Percentiles rank a stretch among this genome's conserved stretches.
These are phyloP conservation scores for Eulemur mongoz DNA, from an alignment of 2,797 vertebrate genomes.

Conservation along the genomic window DNA sequence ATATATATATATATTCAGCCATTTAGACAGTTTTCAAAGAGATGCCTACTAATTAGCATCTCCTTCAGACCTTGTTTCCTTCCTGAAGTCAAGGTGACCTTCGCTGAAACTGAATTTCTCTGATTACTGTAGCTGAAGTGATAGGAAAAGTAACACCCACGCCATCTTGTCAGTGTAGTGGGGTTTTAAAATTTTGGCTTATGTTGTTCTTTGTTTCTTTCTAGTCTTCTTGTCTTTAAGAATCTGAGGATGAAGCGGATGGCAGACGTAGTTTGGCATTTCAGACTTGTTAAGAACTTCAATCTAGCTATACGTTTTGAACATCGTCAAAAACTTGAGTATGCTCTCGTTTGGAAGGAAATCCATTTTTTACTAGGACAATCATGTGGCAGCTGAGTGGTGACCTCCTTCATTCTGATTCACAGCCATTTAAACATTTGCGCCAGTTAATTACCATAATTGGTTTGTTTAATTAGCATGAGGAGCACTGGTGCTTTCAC, in stretches of 20 bases:
- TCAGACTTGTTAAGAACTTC: not conserved
- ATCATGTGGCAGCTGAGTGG: constrained; percentile 29
- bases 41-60: constrained; percentile 86
- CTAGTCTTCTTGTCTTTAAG: not conserved
- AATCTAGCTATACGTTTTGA: not conserved
- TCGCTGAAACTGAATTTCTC: constrained; percentile 62
- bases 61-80: constrained; percentile 76
- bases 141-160: not conserved
- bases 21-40: constrained; percentile 83
- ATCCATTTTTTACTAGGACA: not conserved
- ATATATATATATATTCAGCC: constrained; percentile 38
- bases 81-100: constrained; percentile 80
- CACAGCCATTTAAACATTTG: constrained; percentile 64
- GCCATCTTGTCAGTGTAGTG: not conserved
- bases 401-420: constrained; percentile 49
- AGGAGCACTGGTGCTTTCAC: constrained; percentile 58
- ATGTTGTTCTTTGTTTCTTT: too few relatives aligned
- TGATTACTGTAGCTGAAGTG: not conserved
- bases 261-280: not conserved
- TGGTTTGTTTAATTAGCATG: constrained; percentile 77
- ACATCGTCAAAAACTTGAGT: not conserved
- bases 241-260: not conserved
- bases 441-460: constrained; percentile 76
- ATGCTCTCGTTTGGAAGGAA: constrained; percentile 17
- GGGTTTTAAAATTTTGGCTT: not conserved